Conservation (phyloP, 2,888 invertebrate species). For the Gnatocerus cornutus region DNA sequence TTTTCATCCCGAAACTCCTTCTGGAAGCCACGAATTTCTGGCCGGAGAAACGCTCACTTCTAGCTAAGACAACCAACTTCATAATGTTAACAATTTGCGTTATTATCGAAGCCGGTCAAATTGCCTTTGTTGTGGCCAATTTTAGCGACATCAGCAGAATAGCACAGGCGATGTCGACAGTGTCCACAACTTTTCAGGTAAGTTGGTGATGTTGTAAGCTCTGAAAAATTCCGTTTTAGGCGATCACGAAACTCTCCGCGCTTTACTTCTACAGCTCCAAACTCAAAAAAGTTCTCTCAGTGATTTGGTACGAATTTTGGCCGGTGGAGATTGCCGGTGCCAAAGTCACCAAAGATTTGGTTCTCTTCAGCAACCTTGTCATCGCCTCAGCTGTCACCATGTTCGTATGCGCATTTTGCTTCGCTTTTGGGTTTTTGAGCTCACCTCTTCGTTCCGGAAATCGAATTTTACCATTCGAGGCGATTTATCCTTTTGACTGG, state of each 20-base stretch:
- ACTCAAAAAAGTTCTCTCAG: background rate
- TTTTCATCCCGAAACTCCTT: slow-evolving; percentile 30
- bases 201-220: background rate
- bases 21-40: slow-evolving; percentile 32
- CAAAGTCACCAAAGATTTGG: background rate
- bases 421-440: slow-evolving; percentile 40
- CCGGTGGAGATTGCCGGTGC: slow-evolving; percentile 8
- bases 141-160: slow-evolving; percentile 19
- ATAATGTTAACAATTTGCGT: slow-evolving; percentile 18
- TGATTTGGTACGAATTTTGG: slow-evolving; percentile 31
- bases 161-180: slow-evolving; percentile 24
- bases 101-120: slow-evolving; percentile 26
- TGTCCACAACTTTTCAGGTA: slow-evolving; percentile 34
- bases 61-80: slow-evolving; percentile 24
- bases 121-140: slow-evolving; percentile 20
- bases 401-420: slow-evolving; percentile 22
- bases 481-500: slow-evolving; percentile 49
- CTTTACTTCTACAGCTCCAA: slow-evolving; percentile 23
- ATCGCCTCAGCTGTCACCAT: slow-evolving; percentile 1
- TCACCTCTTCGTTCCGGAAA: slow-evolving; percentile 28
- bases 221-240: background rate
- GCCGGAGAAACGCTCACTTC: slow-evolving; percentile 17
- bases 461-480: slow-evolving; percentile 46
- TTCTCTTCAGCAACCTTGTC: slow-evolving; percentile 17
- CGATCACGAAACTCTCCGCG: slow-evolving; percentile 21